Conservation (phyloP, 2,888 invertebrate genomes). For the Callinectes sapidus region DNA sequence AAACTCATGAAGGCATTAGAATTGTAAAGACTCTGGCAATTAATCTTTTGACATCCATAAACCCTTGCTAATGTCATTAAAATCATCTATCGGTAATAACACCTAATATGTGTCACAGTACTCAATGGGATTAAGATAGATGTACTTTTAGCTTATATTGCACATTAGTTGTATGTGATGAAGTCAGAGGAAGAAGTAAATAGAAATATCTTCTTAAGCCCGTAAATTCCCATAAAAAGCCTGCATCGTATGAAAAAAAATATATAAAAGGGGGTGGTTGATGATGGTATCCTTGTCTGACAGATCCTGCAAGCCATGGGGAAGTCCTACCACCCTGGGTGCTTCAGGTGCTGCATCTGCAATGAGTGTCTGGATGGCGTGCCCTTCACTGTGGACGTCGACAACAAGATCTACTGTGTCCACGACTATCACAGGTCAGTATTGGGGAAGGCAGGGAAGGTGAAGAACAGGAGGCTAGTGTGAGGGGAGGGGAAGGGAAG, state of each 20-base stretch:
- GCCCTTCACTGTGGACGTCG: slow-evolving; percentile 98
- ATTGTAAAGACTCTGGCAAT: no score
- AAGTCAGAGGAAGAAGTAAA: not conserved
- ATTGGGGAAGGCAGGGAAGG: not conserved
- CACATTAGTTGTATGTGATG: not conserved
- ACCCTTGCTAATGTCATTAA: no score
- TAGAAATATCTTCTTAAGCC: not conserved
- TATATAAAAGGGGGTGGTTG: not conserved
- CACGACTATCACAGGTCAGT: slow-evolving; percentile 90
- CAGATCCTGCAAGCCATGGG: slow-evolving; percentile 99
- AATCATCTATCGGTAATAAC: no score
- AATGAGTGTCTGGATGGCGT: slow-evolving; percentile 98
- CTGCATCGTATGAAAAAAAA: no score
- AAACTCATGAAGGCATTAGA: no score
- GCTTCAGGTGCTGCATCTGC: slow-evolving; percentile 98
- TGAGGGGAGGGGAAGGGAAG: not conserved
- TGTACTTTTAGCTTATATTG: not conserved
- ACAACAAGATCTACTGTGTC: slow-evolving; percentile 98
- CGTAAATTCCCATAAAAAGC: no score
- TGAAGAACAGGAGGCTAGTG: not conserved
- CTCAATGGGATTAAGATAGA: no score
- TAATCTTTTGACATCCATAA: no score
- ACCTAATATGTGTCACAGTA: no score
- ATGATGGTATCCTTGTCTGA: not conserved
- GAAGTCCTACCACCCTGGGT: slow-evolving; percentile 98